These are phyloP conservation scores for Oreochromis mossambicus DNA, from an alignment of 2,797 vertebrate species.

Conservation along the genomic window DNA sequence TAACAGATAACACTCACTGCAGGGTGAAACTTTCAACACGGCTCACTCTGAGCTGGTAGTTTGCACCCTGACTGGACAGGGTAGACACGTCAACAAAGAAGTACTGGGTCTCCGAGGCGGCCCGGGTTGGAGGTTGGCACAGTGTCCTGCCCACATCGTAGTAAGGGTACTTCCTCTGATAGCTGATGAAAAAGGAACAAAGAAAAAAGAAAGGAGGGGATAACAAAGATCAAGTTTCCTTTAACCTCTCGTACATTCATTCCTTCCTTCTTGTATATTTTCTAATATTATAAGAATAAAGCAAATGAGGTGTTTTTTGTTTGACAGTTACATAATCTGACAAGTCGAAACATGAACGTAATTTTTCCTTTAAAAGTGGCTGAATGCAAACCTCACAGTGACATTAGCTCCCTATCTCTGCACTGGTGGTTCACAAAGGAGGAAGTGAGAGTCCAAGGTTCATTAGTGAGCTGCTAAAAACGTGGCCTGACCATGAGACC, in stretches of 20 bases:
- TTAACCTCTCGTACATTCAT: neutral
- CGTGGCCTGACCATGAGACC: neutral
- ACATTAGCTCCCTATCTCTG: neutral
- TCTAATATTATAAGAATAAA: neutral
- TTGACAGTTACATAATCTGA: neutral
- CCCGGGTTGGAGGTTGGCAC: constrained; percentile 88
- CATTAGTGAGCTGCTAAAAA: neutral
- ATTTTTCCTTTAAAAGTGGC: neutral
- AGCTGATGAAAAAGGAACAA: constrained; percentile 65
- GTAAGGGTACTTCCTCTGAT: constrained; percentile 94
- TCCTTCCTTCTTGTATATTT: neutral
- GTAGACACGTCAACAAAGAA: constrained; percentile 97
- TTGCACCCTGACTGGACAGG: constrained; percentile 78
- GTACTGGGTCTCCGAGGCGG: constrained; percentile 83
- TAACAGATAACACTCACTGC: constrained; percentile 74
- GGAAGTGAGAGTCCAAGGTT: constrained; percentile 59
- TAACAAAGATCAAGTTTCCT: neutral
- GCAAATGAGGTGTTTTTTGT: neutral
- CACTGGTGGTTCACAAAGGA: neutral
- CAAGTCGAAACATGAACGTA: neutral
- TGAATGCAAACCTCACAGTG: neutral
- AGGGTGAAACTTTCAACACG: constrained; percentile 90
- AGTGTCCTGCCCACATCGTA: constrained; percentile 89
- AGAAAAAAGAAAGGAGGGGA: neutral
- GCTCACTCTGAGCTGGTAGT: constrained; percentile 88